Evolutionary conservation across 2,888 invertebrate genomes (phyloP), one percentile per base, ranked within the genome.

Genomic region (Xestia c-nigrum): DNA sequence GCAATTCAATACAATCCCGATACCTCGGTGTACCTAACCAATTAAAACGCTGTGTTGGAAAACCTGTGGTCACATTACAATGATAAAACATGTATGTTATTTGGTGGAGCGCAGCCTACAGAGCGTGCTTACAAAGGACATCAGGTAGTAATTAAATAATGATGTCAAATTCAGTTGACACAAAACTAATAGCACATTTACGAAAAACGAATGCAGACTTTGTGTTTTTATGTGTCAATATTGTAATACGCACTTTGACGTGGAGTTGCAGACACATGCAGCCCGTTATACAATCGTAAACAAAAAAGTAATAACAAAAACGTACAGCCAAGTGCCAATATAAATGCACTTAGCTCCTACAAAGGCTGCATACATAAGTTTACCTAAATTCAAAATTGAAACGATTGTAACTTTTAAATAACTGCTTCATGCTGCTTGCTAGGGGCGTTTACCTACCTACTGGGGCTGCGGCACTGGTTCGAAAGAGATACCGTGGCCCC

Each of bases 151-250:
- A 31, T 31, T 31, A 31, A 31, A 40, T n/a, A 55, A 40, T 55
- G 1, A 31, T 64, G 46, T 47, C 38, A 78, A 71, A 63, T 63
- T 46, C 61, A 78, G 21, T 55, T 78, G 52, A 14, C 24, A 21
- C 24, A 46, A 63, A 79, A 71, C 71, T 40, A 55, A 55, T 79
- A 47, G 1, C 31, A 31, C 31, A 31, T 31, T 1, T 31, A 31
- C 31, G 31, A 31, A 31, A 31, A 31, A 31, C 31, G 31, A 31
- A 31, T 31, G 31, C 31, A 3, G 31, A 31, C 3, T 31, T 31
- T 31, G 31, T 31, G 31, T 31, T 31, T 31, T 31, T 1, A 31
- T 31, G 31, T 31, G 31, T 31, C 31, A 31, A 31, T 31, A 31
- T 31, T 31, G 31, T 31, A 1, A 31, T 31, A 31, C 31, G 31